Percentiles rank a stretch among this genome's conserved stretches.
Conservation (phyloP, 2,888 invertebrate genomes). For the Troides aeacus region DNA sequence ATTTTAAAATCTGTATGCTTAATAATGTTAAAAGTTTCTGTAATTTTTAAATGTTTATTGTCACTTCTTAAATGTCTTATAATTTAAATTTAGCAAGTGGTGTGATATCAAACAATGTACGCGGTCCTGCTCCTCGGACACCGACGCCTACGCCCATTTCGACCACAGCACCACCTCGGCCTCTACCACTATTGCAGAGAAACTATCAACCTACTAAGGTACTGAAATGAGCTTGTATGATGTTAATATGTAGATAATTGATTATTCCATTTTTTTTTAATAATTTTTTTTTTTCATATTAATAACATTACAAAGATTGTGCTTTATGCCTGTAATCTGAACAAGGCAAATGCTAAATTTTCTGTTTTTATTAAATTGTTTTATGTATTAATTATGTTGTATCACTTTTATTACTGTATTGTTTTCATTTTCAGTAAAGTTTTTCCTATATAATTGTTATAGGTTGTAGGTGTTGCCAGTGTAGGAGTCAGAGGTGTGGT, state of each 20-base stretch:
- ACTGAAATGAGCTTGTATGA: background rate
- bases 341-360: too few relatives aligned
- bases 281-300: too few relatives aligned
- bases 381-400: too few relatives aligned
- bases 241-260: background rate
- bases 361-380: too few relatives aligned
- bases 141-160: slow-evolving; percentile 48
- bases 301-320: too few relatives aligned
- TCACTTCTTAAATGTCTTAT: background rate
- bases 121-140: slow-evolving; percentile 46
- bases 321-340: too few relatives aligned
- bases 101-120: slow-evolving; percentile 58
- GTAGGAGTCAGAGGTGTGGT: slow-evolving; percentile 64
- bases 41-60: too few relatives aligned
- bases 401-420: too few relatives aligned
- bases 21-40: too few relatives aligned
- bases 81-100: slow-evolving; percentile 46
- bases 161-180: slow-evolving; percentile 53
- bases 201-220: slow-evolving; percentile 76
- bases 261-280: too few relatives aligned
- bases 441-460: background rate
- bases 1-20: too few relatives aligned
- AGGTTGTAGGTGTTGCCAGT: slow-evolving; percentile 67
- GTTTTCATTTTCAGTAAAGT: too few relatives aligned
- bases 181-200: slow-evolving; percentile 66